Evolutionary conservation across 2,113 vertebrate species (phyloP), one percentile per base, ranked within the genome.

Genomic region (Ailurus styani): DNA sequence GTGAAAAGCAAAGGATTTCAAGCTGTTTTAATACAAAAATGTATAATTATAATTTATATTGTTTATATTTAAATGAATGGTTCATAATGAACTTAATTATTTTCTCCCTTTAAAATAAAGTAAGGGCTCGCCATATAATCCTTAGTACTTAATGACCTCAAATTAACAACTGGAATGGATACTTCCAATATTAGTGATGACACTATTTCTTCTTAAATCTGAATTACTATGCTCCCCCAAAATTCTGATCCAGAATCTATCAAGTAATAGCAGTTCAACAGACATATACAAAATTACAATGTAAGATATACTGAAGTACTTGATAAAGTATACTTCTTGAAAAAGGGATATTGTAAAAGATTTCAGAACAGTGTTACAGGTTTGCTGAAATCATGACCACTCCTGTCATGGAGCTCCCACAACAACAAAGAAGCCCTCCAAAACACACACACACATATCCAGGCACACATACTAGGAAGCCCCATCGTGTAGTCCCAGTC

Each of bases 101-200:
- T 82, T 82, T 52, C 50, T 21, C 6, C 6, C 47, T 78, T 34
- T 90, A 90, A 94, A 93, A 75, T 72, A 93, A 62, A 14, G 52
- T 87, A 79, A 94, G 54, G 57, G 60, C 47, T 97, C 40, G 79
- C 9, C 21, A 87, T 96, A 90, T 57, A 89, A 88, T 64, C 64
- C 64, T 77, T 87, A 37, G 7, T 64, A 20, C 34, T 52, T 91
- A 91, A 84, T 62, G 68, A 86, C 17, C 14, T 75, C 95, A 90
- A 68, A 57, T 85, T 64, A 93, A 84, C 40, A 85, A 91, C 5
- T 21, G 34, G 66, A 68, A 68, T 68, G n/a, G 66, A 81, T 70
- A 97, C 93, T 91, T 96, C n/a, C 31, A 95, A 50, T 96, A 91
- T 31, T 87, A 92, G 50, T 60, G 79, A 83, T 52, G 83, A 73